These are phyloP conservation scores for Amazonetta brasiliensis DNA, from an alignment of 2,797 vertebrate genomes.

Conservation along the genomic window DNA sequence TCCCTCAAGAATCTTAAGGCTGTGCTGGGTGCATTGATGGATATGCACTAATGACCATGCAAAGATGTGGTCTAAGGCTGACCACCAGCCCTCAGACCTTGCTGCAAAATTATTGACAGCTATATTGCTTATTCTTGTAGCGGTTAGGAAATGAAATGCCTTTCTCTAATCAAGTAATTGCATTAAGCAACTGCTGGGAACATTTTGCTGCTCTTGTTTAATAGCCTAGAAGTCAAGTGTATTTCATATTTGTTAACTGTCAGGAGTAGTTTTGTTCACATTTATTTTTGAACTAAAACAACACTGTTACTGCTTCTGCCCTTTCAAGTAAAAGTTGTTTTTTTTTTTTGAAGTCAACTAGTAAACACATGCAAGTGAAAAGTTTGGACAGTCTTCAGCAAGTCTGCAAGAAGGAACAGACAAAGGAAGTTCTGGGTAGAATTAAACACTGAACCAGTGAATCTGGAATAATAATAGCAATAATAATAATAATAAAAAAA, in stretches of 20 bases:
- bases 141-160: constrained; percentile 80
- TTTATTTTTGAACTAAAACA: constrained; percentile 58
- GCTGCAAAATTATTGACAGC: constrained; percentile 84
- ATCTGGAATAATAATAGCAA: not conserved
- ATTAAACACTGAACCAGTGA: not conserved
- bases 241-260: constrained; percentile 80
- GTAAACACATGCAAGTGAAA: not conserved
- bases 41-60: constrained; percentile 75
- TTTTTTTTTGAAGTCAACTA: not conserved
- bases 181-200: constrained; percentile 79
- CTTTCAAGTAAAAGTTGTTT: not conserved
- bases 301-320: not conserved
- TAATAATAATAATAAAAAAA: not conserved
- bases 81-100: constrained; percentile 65
- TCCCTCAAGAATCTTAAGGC: constrained; percentile 76
- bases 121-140: constrained; percentile 89
- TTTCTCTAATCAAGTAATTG: constrained; percentile 77
- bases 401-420: not conserved
- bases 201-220: constrained; percentile 53
- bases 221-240: constrained; percentile 44
- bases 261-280: constrained; percentile 79
- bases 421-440: not conserved
- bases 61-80: constrained; percentile 79
- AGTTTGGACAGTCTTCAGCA: not conserved
- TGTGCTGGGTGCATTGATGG: constrained; percentile 61